phyloP scores from a whole-genome alignment of 2,113 vertebrate species.

The Nothobranchius furzeri region DNA sequence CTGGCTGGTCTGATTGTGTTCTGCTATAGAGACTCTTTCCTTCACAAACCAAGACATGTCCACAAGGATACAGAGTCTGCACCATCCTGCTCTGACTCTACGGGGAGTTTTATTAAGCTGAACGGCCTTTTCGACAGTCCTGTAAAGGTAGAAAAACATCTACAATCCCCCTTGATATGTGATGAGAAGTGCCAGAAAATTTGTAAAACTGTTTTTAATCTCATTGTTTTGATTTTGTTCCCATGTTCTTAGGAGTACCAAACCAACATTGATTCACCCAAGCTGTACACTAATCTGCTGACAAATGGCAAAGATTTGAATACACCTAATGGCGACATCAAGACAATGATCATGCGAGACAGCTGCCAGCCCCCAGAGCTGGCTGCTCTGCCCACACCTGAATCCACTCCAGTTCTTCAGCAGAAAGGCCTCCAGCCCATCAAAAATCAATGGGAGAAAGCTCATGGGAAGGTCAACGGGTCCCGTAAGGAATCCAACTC shows the following conservation, averaged over 20 bases:
- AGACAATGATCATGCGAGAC: constrained; percentile 88
- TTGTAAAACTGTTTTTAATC: constrained; percentile 23
- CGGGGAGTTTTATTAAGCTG: constrained; percentile 93
- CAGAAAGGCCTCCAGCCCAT: constrained; percentile 92
- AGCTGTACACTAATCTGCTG: constrained; percentile 92
- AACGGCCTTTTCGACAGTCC: constrained; percentile 96
- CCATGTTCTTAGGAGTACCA: constrained; percentile 84
- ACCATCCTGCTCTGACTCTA: constrained; percentile 93
- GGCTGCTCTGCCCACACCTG: constrained; percentile 93
- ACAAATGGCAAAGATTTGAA: constrained; percentile 88
- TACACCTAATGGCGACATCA: constrained; percentile 84
- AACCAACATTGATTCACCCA: constrained; percentile 90
- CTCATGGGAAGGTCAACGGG: constrained; percentile 80
- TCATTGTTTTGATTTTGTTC: constrained; percentile 20
- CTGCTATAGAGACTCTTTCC: constrained; percentile 92
- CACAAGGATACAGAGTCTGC: constrained; percentile 93
- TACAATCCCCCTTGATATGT: constrained; percentile 4
- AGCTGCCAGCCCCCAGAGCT: constrained; percentile 91
- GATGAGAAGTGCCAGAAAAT: background rate
- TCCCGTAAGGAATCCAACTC: constrained; percentile 86
- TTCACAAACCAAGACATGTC: constrained; percentile 89
- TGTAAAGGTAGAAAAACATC: constrained; percentile 78
- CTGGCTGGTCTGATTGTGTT: constrained; percentile 95
- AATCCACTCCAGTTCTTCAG: constrained; percentile 95
- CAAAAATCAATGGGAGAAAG: constrained; percentile 91